Conservation (phyloP, 2,113 vertebrate species). For the Equus przewalskii region DNA sequence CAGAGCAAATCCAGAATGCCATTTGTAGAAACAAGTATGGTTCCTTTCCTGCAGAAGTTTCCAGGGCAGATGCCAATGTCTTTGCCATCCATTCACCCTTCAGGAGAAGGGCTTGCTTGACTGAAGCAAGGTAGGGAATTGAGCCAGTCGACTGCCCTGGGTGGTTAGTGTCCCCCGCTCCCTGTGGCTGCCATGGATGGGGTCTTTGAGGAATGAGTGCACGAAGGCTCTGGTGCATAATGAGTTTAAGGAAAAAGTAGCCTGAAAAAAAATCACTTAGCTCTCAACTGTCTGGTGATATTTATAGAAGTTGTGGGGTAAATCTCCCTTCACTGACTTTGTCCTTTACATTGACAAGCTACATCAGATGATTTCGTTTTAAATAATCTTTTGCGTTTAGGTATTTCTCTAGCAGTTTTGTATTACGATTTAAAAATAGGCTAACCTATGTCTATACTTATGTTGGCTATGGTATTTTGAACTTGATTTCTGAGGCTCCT, state of each 20-base stretch:
- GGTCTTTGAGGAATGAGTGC: slow-evolving; percentile 65
- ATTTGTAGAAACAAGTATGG: slow-evolving; percentile 40
- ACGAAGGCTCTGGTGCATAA: slow-evolving; percentile 74
- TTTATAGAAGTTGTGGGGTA: slow-evolving; percentile 83
- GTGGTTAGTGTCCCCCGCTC: slow-evolving; percentile 6
- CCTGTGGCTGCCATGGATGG: slow-evolving; percentile 59
- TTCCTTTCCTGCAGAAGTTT: slow-evolving; percentile 28
- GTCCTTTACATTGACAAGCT: slow-evolving; percentile 86
- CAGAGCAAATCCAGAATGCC: neutral
- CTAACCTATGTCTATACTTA: slow-evolving; percentile 80
- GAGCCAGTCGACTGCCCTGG: neutral
- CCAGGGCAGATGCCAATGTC: neutral
- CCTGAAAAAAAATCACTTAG: slow-evolving; percentile 57
- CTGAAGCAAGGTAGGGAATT: slow-evolving; percentile 24
- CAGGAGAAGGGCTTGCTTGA: neutral
- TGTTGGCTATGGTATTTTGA: slow-evolving; percentile 86
- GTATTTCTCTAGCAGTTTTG: slow-evolving; percentile 82
- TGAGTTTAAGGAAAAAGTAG: slow-evolving; percentile 84
- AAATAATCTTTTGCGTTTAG: slow-evolving; percentile 86
- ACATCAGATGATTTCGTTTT: slow-evolving; percentile 85
- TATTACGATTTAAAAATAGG: slow-evolving; percentile 88
- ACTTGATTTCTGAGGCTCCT: slow-evolving; percentile 90
- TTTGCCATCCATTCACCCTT: neutral
- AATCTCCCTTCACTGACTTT: slow-evolving; percentile 82
- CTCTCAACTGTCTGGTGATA: slow-evolving; percentile 82